Evolutionary conservation across 2,888 invertebrate species (phyloP).

Genomic region (Rosalia funebris): DNA sequence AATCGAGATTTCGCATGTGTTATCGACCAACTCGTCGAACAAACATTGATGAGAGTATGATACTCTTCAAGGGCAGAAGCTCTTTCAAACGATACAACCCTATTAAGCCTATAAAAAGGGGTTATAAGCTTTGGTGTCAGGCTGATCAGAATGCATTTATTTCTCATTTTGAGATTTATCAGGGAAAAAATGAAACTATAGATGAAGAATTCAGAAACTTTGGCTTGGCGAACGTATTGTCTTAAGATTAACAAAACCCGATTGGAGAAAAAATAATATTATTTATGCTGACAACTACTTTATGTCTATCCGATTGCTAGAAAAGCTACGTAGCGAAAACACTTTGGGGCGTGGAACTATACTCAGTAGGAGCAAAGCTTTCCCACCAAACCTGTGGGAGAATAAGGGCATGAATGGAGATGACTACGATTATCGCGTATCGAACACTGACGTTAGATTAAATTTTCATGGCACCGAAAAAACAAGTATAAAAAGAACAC

Average conservation of each 20-base stretch:
- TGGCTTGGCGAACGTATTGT: conserved; percentile 27
- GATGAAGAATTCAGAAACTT: conserved; percentile 28
- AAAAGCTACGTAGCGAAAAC: conserved; percentile 24
- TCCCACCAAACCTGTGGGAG: conserved; percentile 26
- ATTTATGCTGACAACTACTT: conserved; percentile 32
- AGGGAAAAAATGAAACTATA: conserved; percentile 36
- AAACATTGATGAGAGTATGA: conserved; percentile 16
- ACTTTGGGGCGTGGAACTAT: conserved; percentile 34
- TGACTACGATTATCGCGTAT: conserved; percentile 33
- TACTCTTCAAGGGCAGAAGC: conserved; percentile 8
- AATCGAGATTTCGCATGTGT: conserved; percentile 4
- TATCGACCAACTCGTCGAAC: no score
- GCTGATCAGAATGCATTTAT: conserved; percentile 36
- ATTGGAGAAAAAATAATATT: conserved; percentile 32
- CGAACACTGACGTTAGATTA: conserved; percentile 25
- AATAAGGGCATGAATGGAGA: conserved; percentile 40
- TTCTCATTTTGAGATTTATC: conserved; percentile 39
- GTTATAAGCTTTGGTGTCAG: conserved; percentile 34
- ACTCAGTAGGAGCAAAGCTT: conserved; percentile 25
- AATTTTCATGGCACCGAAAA: conserved; percentile 43
- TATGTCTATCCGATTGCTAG: conserved; percentile 22
- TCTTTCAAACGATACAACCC: conserved; percentile 6
- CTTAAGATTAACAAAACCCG: conserved; percentile 27
- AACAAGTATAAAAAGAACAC: conserved; percentile 35
- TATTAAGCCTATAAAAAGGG: conserved; percentile 25